Evolutionary conservation across 2,113 vertebrate genomes (phyloP), one percentile per base, ranked within the genome.

Genomic region (Oncorhynchus clarkii): DNA sequence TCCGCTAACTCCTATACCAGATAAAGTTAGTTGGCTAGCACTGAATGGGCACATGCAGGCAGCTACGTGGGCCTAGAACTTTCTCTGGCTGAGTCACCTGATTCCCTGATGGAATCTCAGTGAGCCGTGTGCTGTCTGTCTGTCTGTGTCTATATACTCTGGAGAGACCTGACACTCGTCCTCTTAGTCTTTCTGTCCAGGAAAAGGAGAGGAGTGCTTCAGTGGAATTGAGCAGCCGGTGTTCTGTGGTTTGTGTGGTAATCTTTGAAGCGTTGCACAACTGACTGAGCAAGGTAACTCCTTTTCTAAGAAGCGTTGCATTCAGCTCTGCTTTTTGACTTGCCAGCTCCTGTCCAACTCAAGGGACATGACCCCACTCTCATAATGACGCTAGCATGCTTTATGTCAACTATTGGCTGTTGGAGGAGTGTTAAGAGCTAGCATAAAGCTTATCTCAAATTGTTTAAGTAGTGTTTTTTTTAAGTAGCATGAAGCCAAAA

Each of bases 51-150:
- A 85, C 74, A 77, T 54, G 51, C 51, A 54, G 16, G 14, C 39
- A 70, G 20, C 57, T 24, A 84, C 72, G 51, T 67, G 67, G 81
- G 81, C 60, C 92, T 86, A 84, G 92, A 93, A 92, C 86, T 83
- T 93, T 94, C 92, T 88, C 75, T 74, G 65, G 73, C 70, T n/a
- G 81, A 77, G 88, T 93, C 93, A 90, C 83, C 86, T 93, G 92
- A 94, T 87, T 82, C 83, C 74, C 78, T 20, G 64, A 67, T 85
- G 86, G 86, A 84, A 82, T 88, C 77, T 84, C 69, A 81, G 73
- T 51, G 71, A 24, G 77, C 31, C 67, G 9, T 9, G 16, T 8
- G 78, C 31, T 34, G 31, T 34, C 11, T 31, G 27, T 27, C 27
- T 76, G 72, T 78, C 67, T n/a, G 39, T 62, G 78, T 29, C 78